Evolutionary conservation across 2,113 vertebrate species (phyloP), one percentile per base, ranked within the genome.

Genomic region (Leucopternis melanops): DNA sequence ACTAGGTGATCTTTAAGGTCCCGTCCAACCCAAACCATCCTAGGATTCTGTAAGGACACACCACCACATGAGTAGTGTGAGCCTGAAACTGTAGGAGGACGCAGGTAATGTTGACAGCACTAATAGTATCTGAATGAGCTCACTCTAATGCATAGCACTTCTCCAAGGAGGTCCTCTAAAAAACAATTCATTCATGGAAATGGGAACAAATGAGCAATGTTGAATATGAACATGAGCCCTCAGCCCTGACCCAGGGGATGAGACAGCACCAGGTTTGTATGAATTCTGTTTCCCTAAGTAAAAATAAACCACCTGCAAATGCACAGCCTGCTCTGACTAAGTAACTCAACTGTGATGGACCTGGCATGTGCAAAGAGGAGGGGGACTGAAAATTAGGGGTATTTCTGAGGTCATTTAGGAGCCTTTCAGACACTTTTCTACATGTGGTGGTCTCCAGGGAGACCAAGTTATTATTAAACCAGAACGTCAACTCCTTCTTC

Each of bases 1-100:
- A 52, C 52, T 17, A 29, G 52, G 2, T 54, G 52, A 54, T 29
- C 52, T 54, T 29, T 54, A 29, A 29, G 52, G 52, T 54, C 52
- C 27, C 4, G 2, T 54, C 52, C 52, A 54, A 29, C 52, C 27
- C 27, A 54, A 29, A 29, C 16, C 52, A 54, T 29, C 27, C 52
- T 11, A 31, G 27, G 16, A 54, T 54, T 54, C 52, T 54, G 7
- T 17, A 2, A 13, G 40, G 63, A 40, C 59, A 19, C 38, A 27
- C 36, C 44, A 40, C 5, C 47, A 31, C 0, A 3, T 14, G 11
- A 58, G 12, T 3, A 21, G 42, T 6, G 10, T 0, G 19, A 78
- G 36, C 49, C n/a, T 44, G 49, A 13, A 47, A 10, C 27, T 54
- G 73, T 14, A 21, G 59, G 49, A 2, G 27, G 34, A 1, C 3